These are phyloP conservation scores for Pteruthius melanotis DNA, from an alignment of 2,113 vertebrate genomes.

Conservation along the genomic window DNA sequence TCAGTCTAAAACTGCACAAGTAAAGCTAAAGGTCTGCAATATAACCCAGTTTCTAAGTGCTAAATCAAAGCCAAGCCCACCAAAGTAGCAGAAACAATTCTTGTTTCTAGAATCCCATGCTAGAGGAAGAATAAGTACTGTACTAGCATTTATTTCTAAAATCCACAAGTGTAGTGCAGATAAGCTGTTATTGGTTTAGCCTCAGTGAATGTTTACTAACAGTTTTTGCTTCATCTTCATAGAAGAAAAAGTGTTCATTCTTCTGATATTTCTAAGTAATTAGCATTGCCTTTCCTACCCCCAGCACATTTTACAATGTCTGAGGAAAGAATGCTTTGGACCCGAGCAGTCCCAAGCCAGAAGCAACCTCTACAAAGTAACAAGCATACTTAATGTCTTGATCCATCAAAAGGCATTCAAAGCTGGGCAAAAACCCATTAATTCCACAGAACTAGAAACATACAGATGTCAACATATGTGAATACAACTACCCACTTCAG, in stretches of 20 bases:
- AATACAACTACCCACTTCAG: accelerated
- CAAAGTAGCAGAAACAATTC: not conserved
- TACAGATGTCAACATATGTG: not conserved
- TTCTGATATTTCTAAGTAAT: not conserved
- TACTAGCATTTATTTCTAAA: not conserved
- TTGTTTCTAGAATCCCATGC: not conserved
- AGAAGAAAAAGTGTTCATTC: not conserved
- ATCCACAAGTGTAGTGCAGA: not conserved
- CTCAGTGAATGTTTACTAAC: not conserved
- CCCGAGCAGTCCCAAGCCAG: not conserved
- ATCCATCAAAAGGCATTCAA: not conserved
- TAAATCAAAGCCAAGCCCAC: not conserved
- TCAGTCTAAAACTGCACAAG: not conserved
- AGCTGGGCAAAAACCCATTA: not conserved
- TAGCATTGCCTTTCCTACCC: not conserved
- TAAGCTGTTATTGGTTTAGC: not conserved
- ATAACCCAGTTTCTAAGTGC: not conserved
- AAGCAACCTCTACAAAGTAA: not conserved
- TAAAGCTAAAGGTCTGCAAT: not conserved
- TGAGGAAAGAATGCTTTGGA: not conserved
- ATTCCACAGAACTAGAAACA: not conserved
- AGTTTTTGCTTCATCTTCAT: not conserved
- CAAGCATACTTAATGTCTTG: not conserved
- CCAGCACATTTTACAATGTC: not conserved
- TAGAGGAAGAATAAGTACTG: not conserved